A percentile compares a stretch with the other conserved stretches of the same genome.
Evolutionary conservation across 2,888 invertebrate species (phyloP).

Genomic region (Cataglyphis cursor): DNA sequence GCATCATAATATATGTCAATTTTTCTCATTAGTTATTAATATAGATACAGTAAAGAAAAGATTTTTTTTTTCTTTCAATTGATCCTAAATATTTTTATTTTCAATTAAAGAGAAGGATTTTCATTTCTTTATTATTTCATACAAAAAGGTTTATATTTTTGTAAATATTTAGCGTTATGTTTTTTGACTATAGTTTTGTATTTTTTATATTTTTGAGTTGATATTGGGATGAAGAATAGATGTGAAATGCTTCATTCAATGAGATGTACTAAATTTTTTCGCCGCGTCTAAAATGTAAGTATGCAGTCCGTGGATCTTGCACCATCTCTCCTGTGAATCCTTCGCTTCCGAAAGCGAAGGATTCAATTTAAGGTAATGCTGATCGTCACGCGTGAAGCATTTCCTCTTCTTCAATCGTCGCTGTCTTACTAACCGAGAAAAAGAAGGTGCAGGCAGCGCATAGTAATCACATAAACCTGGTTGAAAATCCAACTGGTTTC

Average conservation of each 20-base stretch:
- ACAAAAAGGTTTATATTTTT: background rate
- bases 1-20: background rate
- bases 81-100: background rate
- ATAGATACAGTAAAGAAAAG: background rate
- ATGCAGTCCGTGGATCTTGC: conserved; percentile 59
- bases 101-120: background rate
- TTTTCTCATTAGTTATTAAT: background rate
- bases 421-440: conserved; percentile 48
- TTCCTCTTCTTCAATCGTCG: conserved; percentile 27
- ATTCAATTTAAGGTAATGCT: conserved; percentile 62
- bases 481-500: conserved; percentile 65
- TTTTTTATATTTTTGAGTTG: background rate
- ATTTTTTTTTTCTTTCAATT: background rate
- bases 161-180: background rate
- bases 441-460: conserved; percentile 53
- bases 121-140: background rate
- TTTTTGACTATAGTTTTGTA: background rate
- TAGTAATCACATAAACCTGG: conserved; percentile 77
- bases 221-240: too few relatives aligned
- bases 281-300: conserved; percentile 47
- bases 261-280: conserved; percentile 46
- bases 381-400: conserved; percentile 53
- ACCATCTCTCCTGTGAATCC: conserved; percentile 50
- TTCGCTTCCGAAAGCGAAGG: conserved; percentile 55
- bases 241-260: conserved; percentile 17